Evolutionary conservation across 2,113 vertebrate species (phyloP).

Genomic region (Nestor notabilis): DNA sequence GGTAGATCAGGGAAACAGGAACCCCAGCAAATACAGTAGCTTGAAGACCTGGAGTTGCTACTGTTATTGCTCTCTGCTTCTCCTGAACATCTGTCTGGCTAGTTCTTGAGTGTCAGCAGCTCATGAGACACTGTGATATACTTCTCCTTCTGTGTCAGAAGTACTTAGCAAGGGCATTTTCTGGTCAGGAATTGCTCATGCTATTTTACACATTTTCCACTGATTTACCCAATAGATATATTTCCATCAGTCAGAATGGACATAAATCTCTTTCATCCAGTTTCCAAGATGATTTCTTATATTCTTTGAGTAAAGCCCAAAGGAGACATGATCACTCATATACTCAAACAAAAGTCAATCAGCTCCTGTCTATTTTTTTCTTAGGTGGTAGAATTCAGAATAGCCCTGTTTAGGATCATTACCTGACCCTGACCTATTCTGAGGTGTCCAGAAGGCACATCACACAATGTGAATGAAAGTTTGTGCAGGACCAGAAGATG

Average conservation of each 20-base stretch:
- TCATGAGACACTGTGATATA: background rate
- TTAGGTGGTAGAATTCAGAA: background rate
- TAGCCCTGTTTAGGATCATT: background rate
- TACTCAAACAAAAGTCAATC: background rate
- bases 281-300: background rate
- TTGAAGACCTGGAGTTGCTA: background rate
- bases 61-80: background rate
- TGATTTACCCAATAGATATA: background rate
- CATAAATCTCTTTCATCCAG: background rate
- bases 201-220: background rate
- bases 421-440: background rate
- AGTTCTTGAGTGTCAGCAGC: background rate
- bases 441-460: background rate
- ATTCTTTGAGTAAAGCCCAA: background rate
- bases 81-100: background rate
- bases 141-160: background rate
- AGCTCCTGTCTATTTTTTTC: background rate
- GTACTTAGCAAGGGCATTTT: background rate
- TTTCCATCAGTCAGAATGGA: background rate
- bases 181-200: background rate
- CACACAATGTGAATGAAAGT: background rate
- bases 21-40: rapidly evolving
- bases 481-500: background rate
- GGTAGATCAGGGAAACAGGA: background rate
- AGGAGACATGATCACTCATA: background rate